A percentile compares a stretch with the other conserved stretches of the same genome.
phyloP scores from a whole-genome alignment of 2,797 vertebrate genomes.

The Falco rusticolus region DNA sequence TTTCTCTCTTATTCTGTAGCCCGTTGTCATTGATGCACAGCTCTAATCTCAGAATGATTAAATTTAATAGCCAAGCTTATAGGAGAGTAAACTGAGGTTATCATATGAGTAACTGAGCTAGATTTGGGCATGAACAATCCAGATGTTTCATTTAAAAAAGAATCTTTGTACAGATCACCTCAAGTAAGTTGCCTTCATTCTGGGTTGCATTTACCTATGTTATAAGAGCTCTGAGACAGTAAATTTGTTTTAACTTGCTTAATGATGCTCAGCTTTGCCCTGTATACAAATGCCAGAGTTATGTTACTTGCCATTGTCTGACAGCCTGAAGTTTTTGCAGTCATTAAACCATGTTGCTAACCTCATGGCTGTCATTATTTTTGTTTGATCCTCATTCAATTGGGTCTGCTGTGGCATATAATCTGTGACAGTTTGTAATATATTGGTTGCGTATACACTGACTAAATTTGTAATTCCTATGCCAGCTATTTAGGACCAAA shows the following conservation, averaged over 20 bases:
- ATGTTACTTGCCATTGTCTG: not conserved
- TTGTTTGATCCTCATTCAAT: not conserved
- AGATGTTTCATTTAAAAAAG: not conserved
- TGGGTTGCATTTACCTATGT: not conserved
- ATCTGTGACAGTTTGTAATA: not conserved
- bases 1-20: not conserved
- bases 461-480: not conserved
- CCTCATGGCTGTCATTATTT: not conserved
- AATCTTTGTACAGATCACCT: not conserved
- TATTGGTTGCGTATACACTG: not conserved
- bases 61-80: not conserved
- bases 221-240: not conserved
- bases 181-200: not conserved
- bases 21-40: not conserved
- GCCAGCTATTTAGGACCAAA: not conserved
- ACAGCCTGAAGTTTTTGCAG: not conserved
- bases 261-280: not conserved
- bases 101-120: not conserved
- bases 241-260: not conserved
- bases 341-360: not conserved
- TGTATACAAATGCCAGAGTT: accelerated
- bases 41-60: not conserved
- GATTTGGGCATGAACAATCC: not conserved
- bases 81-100: not conserved
- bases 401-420: not conserved